These are phyloP conservation scores for Cantharis rufa DNA, from an alignment of 2,888 invertebrate species.

Conservation along the genomic window DNA sequence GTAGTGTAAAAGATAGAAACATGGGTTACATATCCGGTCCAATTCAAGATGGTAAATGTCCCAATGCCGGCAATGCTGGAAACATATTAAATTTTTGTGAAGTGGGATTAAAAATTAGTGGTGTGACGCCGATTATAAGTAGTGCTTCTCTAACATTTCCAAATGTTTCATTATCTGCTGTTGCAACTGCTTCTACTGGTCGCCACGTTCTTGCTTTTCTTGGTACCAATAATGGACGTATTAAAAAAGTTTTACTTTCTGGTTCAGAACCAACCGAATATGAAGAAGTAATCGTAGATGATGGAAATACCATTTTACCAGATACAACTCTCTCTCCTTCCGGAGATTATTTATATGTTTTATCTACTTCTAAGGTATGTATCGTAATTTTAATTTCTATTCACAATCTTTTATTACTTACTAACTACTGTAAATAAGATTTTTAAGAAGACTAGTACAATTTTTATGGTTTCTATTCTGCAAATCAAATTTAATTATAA, in stretches of 20 bases:
- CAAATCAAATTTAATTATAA: no score
- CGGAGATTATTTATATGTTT: conserved; percentile 82
- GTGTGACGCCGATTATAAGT: conserved; percentile 80
- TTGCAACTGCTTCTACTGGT: conserved; percentile 86
- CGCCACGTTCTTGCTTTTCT: conserved; percentile 92
- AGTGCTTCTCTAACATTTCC: conserved; percentile 78
- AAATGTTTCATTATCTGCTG: conserved; percentile 79
- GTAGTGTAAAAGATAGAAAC: conserved; percentile 88
- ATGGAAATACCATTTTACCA: conserved; percentile 77
- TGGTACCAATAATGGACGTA: conserved; percentile 81
- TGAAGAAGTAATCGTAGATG: conserved; percentile 82
- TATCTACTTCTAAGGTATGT: conserved; percentile 74
- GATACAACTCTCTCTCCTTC: conserved; percentile 85
- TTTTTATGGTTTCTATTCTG: no score
- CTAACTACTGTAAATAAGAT: no score
- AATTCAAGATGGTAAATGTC: conserved; percentile 90
- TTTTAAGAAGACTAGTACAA: no score
- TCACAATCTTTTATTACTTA: no score
- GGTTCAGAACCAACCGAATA: conserved; percentile 79
- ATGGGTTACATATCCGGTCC: conserved; percentile 91
- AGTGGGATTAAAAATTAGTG: conserved; percentile 90
- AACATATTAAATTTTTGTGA: conserved; percentile 92
- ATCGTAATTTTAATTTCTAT: not conserved
- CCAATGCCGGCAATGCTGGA: conserved; percentile 82
- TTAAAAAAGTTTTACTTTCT: conserved; percentile 84